These are phyloP conservation scores for Amphiprion ocellaris DNA, from an alignment of 2,113 vertebrate genomes.

Conservation along the genomic window DNA sequence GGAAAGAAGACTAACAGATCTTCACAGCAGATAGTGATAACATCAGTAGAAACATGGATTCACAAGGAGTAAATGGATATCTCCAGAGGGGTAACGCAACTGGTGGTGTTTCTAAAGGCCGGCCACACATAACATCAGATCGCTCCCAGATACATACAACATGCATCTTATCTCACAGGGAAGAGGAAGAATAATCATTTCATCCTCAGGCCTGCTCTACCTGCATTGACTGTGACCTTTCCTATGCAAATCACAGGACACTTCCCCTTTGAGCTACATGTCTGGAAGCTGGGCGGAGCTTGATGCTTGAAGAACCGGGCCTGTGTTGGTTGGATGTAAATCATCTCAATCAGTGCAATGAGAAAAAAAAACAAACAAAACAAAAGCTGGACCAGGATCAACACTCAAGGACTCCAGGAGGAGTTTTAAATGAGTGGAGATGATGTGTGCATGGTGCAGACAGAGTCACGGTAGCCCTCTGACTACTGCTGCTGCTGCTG, in stretches of 20 bases:
- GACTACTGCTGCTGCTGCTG: conserved; percentile 55
- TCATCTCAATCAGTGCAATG: conserved; percentile 9
- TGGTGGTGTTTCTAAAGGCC: conserved; percentile 56
- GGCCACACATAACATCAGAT: conserved; percentile 64
- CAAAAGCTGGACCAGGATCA: conserved; percentile 38
- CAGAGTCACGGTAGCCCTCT: conserved; percentile 54
- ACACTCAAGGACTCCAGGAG: conserved; percentile 39
- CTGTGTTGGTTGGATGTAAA: conserved; percentile 32
- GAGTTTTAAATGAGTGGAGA: conserved; percentile 48
- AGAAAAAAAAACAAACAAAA: conserved; percentile 57
- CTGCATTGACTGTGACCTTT: conserved; percentile 73
- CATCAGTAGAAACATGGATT: conserved; percentile 57
- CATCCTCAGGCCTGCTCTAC: conserved; percentile 36
- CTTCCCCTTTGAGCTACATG: conserved; percentile 41
- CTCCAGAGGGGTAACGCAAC: conserved; percentile 44
- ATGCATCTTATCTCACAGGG: conserved; percentile 69
- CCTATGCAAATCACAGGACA: conserved; percentile 66
- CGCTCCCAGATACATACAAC: conserved; percentile 43
- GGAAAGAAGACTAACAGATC: neutral
- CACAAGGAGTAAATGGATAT: conserved; percentile 50
- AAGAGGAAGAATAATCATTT: conserved; percentile 65
- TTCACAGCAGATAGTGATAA: conserved; percentile 39
- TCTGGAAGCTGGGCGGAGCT: conserved; percentile 23
- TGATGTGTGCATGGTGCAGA: conserved; percentile 39
- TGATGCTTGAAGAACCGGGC: conserved; percentile 26